Conservation (phyloP, 2,797 vertebrate species). For the Cynopterus sphinx region DNA sequence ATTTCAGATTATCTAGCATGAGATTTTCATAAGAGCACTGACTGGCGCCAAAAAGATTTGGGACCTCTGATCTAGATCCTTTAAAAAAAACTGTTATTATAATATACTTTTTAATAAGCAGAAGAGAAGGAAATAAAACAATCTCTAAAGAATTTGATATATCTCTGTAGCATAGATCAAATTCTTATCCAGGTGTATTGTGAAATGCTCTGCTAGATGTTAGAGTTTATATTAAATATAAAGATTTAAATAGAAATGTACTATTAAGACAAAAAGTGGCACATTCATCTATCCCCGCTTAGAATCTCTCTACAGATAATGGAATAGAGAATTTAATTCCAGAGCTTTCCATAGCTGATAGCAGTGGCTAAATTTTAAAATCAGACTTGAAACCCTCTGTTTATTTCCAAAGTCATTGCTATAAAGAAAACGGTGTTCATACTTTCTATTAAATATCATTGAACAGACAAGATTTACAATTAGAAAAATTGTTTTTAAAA, state of each 20-base stretch:
- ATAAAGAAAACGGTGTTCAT: not conserved
- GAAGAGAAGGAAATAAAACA: not conserved
- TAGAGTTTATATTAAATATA: not conserved
- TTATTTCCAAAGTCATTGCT: not conserved
- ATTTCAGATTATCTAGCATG: too few species aligned
- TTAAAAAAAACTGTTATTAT: not conserved
- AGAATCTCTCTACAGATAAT: not conserved
- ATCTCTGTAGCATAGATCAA: not conserved
- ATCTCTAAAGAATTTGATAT: not conserved
- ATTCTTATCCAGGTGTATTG: not conserved
- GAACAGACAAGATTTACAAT: not conserved
- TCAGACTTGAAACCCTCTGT: not conserved
- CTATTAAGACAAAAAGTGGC: not conserved
- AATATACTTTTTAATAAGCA: not conserved
- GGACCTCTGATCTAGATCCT: not conserved
- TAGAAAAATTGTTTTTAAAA: not conserved
- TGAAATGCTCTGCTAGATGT: not conserved
- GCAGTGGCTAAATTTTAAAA: not conserved
- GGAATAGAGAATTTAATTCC: not conserved
- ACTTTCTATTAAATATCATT: not conserved
- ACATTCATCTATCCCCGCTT: not conserved
- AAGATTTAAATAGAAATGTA: not conserved
- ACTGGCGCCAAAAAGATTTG: too few species aligned
- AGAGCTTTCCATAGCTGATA: not conserved
- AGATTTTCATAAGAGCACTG: too few species aligned